Conservation (phyloP, 92 coral and sea anemone genomes). For the Parazoanthus swiftii region DNA sequence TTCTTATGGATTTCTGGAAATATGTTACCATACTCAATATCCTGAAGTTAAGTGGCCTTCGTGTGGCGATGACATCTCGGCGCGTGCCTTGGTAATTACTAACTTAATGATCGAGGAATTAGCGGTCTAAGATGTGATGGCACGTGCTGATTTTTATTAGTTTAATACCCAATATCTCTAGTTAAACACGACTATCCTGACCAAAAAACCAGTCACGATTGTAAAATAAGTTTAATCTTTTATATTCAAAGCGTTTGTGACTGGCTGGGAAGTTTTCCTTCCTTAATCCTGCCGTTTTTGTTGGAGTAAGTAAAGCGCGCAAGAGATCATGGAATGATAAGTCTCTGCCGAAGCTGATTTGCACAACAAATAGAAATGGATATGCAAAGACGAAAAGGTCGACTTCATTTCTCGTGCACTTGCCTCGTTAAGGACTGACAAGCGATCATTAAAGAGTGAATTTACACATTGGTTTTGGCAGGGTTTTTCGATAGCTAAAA, state of each 20-base stretch:
- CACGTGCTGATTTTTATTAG: slow-evolving; percentile 52
- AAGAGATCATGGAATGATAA: slow-evolving; percentile 38
- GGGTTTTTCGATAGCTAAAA: not conserved
- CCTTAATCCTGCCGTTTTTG: not conserved
- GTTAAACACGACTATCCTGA: slow-evolving; percentile 19
- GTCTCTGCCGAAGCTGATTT: slow-evolving; percentile 27
- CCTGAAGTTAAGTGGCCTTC: slow-evolving; percentile 34
- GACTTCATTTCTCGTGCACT: slow-evolving; percentile 17
- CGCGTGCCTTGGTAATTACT: slow-evolving; percentile 76
- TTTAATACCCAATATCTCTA: slow-evolving; percentile 25
- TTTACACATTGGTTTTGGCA: slow-evolving; percentile 15
- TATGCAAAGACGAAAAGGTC: slow-evolving; percentile 42
- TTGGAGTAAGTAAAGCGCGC: slow-evolving; percentile 29
- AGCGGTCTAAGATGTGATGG: slow-evolving; percentile 43
- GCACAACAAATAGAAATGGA: slow-evolving; percentile 48
- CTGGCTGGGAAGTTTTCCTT: not conserved
- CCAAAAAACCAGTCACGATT: not conserved
- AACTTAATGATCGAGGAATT: slow-evolving; percentile 54
- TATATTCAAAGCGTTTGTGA: not conserved
- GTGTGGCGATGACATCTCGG: slow-evolving; percentile 61
- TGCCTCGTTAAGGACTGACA: not conserved
- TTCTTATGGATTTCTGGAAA: slow-evolving; percentile 8
- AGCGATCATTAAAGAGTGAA: not conserved
- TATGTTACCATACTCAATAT: slow-evolving; percentile 10
- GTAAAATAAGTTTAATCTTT: not conserved